A percentile compares a stretch with the other conserved stretches of the same genome.
Conservation (phyloP, 2,797 vertebrate genomes). For the Gobionotothen gibberifrons region DNA sequence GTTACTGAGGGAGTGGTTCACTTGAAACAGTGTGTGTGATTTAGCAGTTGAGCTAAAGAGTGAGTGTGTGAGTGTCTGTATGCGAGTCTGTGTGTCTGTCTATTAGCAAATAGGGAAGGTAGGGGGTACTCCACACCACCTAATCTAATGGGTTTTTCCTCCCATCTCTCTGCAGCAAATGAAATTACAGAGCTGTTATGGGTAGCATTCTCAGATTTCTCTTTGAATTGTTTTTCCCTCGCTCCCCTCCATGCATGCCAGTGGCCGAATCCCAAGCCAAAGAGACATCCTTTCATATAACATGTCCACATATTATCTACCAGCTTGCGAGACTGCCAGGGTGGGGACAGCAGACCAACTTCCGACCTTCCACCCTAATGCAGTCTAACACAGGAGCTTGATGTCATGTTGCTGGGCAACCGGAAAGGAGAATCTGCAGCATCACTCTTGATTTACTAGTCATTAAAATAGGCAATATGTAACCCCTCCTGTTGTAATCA, state of each 20-base stretch:
- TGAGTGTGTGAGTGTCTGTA: conserved; percentile 15
- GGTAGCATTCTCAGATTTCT: conserved; percentile 78
- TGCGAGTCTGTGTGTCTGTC: conserved; percentile 50
- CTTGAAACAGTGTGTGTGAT: conserved; percentile 16
- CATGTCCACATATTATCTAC: conserved; percentile 44
- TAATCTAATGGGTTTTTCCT: conserved; percentile 77
- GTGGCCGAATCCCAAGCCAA: conserved; percentile 46
- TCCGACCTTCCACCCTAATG: conserved; percentile 67
- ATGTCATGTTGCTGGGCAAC: conserved; percentile 84
- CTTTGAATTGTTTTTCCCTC: conserved; percentile 49
- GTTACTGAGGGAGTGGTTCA: conserved; percentile 35
- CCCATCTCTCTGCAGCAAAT: conserved; percentile 73
- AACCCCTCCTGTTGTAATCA: conserved; percentile 60
- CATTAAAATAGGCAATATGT: conserved; percentile 62
- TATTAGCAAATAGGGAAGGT: conserved; percentile 60
- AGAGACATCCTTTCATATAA: conserved; percentile 48
- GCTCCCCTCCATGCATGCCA: conserved; percentile 42
- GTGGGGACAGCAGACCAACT: conserved; percentile 50
- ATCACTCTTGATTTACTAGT: conserved; percentile 78
- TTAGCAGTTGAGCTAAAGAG: conserved; percentile 28
- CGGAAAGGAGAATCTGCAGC: conserved; percentile 73
- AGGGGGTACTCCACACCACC: conserved; percentile 68
- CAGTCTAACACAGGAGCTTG: conserved; percentile 62
- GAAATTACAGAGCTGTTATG: conserved; percentile 76
- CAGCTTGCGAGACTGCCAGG: conserved; percentile 27